These are phyloP conservation scores for Drosophila ustulata DNA, from an alignment of 2,888 invertebrate species.

Conservation along the genomic window DNA sequence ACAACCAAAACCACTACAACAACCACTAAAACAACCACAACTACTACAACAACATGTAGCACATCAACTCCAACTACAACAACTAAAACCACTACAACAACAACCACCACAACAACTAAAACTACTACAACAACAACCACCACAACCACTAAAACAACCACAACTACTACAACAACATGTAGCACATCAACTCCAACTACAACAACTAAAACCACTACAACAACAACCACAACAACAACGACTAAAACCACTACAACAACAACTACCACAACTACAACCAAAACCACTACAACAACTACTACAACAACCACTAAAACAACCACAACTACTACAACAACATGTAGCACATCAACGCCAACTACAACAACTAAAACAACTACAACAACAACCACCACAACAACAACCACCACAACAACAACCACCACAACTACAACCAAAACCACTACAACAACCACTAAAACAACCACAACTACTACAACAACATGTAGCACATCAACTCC, in stretches of 20 bases:
- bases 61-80: slow-evolving; percentile 23
- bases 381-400: slow-evolving; percentile 26
- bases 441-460: slow-evolving; percentile 8
- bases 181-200: slow-evolving; percentile 30
- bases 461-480: slow-evolving; percentile 13
- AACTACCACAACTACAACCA: slow-evolving; percentile 15
- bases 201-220: slow-evolving; percentile 14
- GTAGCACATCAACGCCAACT: no score
- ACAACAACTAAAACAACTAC: slow-evolving; percentile 21
- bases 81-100: slow-evolving; percentile 15
- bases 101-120: slow-evolving; percentile 14
- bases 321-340: slow-evolving; percentile 11
- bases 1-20: slow-evolving; percentile 23
- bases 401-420: slow-evolving; percentile 15
- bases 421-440: no score
- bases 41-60: slow-evolving; percentile 26
- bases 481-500: slow-evolving; percentile 32
- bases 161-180: slow-evolving; percentile 16
- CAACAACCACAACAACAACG: slow-evolving; percentile 22
- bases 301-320: slow-evolving; percentile 29
- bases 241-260: slow-evolving; percentile 11
- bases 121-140: slow-evolving; percentile 14
- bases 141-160: slow-evolving; percentile 7
- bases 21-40: slow-evolving; percentile 11
- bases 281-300: slow-evolving; percentile 23